Percentiles rank a stretch among this genome's conserved stretches.
phyloP scores from a whole-genome alignment of 2,113 vertebrate species.

The Steatornis caripensis region DNA sequence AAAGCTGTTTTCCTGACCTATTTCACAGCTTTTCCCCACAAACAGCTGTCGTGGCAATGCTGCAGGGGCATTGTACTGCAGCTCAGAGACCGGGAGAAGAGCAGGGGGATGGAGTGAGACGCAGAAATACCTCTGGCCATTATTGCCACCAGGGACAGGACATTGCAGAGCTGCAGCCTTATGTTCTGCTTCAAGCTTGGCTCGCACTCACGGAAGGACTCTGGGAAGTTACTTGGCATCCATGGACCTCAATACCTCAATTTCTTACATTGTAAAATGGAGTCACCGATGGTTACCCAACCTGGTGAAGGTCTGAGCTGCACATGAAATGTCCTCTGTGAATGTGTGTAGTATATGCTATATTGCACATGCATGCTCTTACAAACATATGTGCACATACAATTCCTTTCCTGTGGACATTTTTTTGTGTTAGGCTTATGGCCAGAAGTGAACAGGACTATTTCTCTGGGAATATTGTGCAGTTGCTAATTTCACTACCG shows the following conservation, averaged over 20 bases:
- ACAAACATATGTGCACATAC: not conserved
- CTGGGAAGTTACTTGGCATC: slow-evolving; percentile 1
- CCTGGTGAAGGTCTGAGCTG: not conserved
- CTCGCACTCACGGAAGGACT: not conserved
- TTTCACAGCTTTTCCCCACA: not conserved
- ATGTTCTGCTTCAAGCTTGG: not conserved
- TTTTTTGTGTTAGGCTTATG: slow-evolving; percentile 37
- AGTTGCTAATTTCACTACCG: slow-evolving; percentile 81
- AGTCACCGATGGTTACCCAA: not conserved
- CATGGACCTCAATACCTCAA: not conserved
- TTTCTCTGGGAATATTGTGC: slow-evolving; percentile 75
- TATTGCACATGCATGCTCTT: not conserved
- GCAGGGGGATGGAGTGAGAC: not conserved
- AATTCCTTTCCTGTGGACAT: not conserved
- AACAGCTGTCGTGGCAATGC: not conserved
- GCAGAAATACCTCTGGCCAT: not conserved
- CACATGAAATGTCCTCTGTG: not conserved
- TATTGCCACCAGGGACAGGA: not conserved
- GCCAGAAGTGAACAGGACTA: slow-evolving; percentile 63
- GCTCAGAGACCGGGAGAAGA: not conserved
- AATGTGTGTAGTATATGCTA: too few relatives aligned
- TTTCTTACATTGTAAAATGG: not conserved
- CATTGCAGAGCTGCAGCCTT: not conserved
- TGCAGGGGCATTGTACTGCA: not conserved
- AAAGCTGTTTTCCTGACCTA: rapidly evolving